Evolutionary conservation across 2,888 invertebrate genomes (phyloP), one percentile per base, ranked within the genome.

Genomic region (Cinara cedri): DNA sequence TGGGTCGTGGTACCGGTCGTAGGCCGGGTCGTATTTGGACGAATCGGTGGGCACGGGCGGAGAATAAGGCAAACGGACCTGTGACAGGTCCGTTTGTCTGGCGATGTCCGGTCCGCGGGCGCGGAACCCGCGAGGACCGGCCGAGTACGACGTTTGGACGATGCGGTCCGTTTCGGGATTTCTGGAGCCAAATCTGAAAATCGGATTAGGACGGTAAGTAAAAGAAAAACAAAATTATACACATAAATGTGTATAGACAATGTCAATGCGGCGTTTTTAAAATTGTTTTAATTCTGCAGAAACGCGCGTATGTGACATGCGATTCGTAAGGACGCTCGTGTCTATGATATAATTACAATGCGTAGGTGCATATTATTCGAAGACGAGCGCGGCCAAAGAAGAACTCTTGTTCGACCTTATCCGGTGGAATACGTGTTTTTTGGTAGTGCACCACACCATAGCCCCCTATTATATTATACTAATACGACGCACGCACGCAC

Each of bases 71-170:
- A 83, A 82, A 81, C 83, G 84, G 13, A 81, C 81, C 86, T 93
- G 92, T 81, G 90, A 90, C 46, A 92, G 86, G 83, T 92, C 91
- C 86, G 91, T 90, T 85, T 91, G 91, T 81, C 93, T 87, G 83
- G 90, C 91, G 19, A 92, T 88, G 84, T 91, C 91, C 24, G 92
- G 91, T n/a, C 93, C 93, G 84, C 90, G 89, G 1, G 91, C 91
- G n/a, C 92, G 89, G 85, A 90, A 93, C 87, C 93, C 93, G 85
- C 92, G 89, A 82, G 91, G 90, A 81, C 93, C 93, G 60, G 93
- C 92, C 11, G 93, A 91, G 85, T 93, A 93, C 62, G 90, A 88
- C 3, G 91, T 91, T 84, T 91, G 90, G 84, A 92, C 91, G 72
- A 91, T 87, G 70, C 88, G 88, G 75, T 92, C 91, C 82, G 89